Conservation (phyloP, 2,113 vertebrate species). For the Mus spicilegus region DNA sequence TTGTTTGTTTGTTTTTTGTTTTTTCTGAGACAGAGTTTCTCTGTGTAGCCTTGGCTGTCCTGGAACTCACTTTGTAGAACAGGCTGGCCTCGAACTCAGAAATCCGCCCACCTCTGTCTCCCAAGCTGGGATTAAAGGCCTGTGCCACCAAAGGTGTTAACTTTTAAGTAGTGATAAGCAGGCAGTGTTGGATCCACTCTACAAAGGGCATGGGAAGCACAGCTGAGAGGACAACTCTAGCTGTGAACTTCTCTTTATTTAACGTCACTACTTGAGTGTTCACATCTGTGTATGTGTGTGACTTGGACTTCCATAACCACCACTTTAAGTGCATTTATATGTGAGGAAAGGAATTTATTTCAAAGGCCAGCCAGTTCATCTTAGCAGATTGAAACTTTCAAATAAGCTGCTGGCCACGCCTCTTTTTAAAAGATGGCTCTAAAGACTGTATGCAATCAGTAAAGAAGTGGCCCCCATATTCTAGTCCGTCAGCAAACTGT, state of each 20-base stretch:
- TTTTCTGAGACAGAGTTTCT: too few relatives aligned
- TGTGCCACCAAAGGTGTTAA: background rate
- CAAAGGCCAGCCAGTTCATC: background rate
- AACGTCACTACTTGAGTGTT: background rate
- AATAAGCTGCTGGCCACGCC: background rate
- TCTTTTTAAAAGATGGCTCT: background rate
- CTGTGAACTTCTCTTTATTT: background rate
- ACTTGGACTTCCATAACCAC: background rate
- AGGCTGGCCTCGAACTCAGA: too few relatives aligned
- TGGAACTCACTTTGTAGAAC: too few relatives aligned
- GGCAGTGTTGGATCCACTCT: background rate
- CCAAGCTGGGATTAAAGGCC: too few relatives aligned
- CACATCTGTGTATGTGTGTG: background rate
- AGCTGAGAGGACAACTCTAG: background rate
- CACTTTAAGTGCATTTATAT: background rate
- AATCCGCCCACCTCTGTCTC: too few relatives aligned
- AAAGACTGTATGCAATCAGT: background rate
- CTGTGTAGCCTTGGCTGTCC: too few relatives aligned
- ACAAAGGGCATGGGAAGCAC: background rate
- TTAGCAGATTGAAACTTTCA: conserved; percentile 5
- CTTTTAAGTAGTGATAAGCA: background rate
- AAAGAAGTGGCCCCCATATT: background rate
- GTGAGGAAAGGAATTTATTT: background rate
- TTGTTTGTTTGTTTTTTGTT: too few relatives aligned
- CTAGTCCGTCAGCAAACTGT: conserved; percentile 46